Percentiles rank a stretch among this genome's conserved stretches.
These are phyloP conservation scores for Melanostoma scalare DNA, from an alignment of 2,888 invertebrate genomes.

Conservation along the genomic window DNA sequence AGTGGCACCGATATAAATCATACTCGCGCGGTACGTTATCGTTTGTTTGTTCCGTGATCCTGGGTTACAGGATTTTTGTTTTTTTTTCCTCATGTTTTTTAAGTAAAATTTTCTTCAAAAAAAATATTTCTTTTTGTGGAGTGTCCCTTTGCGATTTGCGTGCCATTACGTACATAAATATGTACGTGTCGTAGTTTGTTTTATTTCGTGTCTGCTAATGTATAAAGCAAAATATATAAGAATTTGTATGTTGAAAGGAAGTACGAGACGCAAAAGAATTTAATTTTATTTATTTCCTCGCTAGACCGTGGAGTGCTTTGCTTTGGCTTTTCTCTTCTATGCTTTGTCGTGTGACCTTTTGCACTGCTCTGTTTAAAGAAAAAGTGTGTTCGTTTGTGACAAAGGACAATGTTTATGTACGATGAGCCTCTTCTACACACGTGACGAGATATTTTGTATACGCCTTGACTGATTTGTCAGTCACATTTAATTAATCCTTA, in stretches of 20 bases:
- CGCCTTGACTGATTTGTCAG: slow-evolving; percentile 57
- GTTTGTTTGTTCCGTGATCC: slow-evolving; percentile 55
- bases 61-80: slow-evolving; percentile 30
- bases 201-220: slow-evolving; percentile 32
- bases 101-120: too few species aligned
- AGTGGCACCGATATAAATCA: slow-evolving; percentile 67
- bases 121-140: slow-evolving; percentile 5
- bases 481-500: slow-evolving; percentile 32
- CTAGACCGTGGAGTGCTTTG: slow-evolving; percentile 56
- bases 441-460: slow-evolving; percentile 47
- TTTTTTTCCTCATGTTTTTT: background rate
- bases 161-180: slow-evolving; percentile 36
- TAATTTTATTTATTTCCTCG: slow-evolving; percentile 62
- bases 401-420: slow-evolving; percentile 56
- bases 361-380: slow-evolving; percentile 34
- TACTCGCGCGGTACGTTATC: slow-evolving; percentile 38
- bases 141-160: slow-evolving; percentile 43
- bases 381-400: slow-evolving; percentile 63
- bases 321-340: background rate
- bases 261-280: slow-evolving; percentile 50
- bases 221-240: slow-evolving; percentile 5
- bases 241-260: slow-evolving; percentile 13
- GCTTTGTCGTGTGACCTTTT: slow-evolving; percentile 47
- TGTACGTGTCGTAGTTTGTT: slow-evolving; percentile 30
- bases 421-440: slow-evolving; percentile 51